phyloP scores from a whole-genome alignment of 1,140 invertebrate species.

The Lamellibrachia luymesi region DNA sequence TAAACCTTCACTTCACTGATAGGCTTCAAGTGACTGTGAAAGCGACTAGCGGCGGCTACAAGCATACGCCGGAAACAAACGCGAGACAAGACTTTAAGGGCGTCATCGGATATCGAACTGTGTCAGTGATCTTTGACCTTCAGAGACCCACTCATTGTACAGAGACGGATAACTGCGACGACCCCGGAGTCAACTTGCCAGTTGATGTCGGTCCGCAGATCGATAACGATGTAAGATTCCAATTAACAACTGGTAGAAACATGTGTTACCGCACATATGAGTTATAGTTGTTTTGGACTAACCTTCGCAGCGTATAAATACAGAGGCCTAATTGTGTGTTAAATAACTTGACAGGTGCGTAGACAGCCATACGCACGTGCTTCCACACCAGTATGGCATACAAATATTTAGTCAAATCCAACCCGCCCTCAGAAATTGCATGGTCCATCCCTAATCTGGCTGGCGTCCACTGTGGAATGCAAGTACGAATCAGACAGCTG shows the following conservation, averaged over 20 bases:
- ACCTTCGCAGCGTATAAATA: too few relatives aligned
- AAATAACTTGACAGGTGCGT: too few relatives aligned
- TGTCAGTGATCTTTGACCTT: neutral
- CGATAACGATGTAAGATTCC: neutral
- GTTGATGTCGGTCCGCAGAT: neutral
- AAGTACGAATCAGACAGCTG: too few relatives aligned
- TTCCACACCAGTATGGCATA: too few relatives aligned
- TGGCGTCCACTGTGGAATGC: too few relatives aligned
- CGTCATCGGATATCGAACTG: neutral
- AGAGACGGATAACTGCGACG: neutral
- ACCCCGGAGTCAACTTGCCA: neutral
- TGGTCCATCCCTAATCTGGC: too few relatives aligned
- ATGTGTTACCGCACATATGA: neutral
- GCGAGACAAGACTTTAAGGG: neutral
- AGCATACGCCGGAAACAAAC: neutral
- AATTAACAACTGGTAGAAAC: neutral
- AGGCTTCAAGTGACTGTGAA: neutral
- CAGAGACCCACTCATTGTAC: neutral
- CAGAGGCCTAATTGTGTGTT: too few relatives aligned
- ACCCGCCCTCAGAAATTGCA: too few relatives aligned
- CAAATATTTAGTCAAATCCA: too few relatives aligned
- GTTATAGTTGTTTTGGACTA: too few relatives aligned
- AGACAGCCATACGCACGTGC: too few relatives aligned
- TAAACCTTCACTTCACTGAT: neutral
- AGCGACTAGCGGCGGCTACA: neutral